These are phyloP conservation scores for Cordilura impudica DNA, from an alignment of 2,888 invertebrate species.

Conservation along the genomic window DNA sequence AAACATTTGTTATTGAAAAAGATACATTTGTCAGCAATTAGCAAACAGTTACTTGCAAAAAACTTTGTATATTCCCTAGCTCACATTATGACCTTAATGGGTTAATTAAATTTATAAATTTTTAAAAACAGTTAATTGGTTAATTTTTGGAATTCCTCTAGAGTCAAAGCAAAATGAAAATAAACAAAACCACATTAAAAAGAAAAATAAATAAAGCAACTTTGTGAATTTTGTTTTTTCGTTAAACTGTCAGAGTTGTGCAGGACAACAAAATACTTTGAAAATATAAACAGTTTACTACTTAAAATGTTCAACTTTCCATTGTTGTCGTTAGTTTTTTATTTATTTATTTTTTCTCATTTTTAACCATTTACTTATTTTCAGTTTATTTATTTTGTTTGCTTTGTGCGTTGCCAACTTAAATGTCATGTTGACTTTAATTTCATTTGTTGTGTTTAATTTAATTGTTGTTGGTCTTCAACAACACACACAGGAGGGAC, in stretches of 20 bases:
- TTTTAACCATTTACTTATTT: constrained; percentile 7
- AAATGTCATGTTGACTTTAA: constrained; percentile 51
- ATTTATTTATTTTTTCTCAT: neutral
- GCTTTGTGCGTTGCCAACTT: neutral
- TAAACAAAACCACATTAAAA: too few relatives aligned
- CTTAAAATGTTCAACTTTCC: constrained; percentile 29
- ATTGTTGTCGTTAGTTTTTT: constrained; percentile 15
- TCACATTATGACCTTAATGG: too few relatives aligned
- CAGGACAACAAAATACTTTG: constrained; percentile 20
- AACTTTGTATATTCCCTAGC: too few relatives aligned
- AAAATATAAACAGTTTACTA: constrained; percentile 36
- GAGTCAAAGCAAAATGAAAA: neutral
- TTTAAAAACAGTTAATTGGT: neutral
- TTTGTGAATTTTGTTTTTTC: neutral
- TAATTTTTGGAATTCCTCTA: neutral
- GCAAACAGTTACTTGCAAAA: too few relatives aligned
- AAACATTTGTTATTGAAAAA: too few relatives aligned
- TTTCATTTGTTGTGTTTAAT: constrained; percentile 51
- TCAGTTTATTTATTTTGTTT: constrained; percentile 11
- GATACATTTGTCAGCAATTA: too few relatives aligned
- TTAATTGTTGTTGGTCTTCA: neutral
- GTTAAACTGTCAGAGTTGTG: neutral
- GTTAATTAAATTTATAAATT: too few relatives aligned
- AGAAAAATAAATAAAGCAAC: neutral
- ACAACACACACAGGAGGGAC: neutral